Evolutionary conservation across 2,888 invertebrate genomes (phyloP), one percentile per base, ranked within the genome.

Genomic region (Clistopyga incitator): DNA sequence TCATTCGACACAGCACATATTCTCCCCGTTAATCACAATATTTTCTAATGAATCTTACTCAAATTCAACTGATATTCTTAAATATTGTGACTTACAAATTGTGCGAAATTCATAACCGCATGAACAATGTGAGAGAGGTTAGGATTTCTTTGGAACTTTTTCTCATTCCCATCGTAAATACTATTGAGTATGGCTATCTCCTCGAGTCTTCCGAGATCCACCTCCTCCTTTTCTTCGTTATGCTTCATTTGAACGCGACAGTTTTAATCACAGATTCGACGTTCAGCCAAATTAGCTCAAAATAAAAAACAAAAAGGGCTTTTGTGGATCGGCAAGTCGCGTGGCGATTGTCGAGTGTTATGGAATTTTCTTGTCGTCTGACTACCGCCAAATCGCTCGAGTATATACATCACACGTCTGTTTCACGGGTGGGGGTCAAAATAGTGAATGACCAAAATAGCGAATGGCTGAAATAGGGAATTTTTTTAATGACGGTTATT

Each of bases 81-180:
- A 18, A 38, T 6, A 38, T 38, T 38, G 23, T n/a, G 2, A 72
- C 92, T 90, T 90, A 93, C 92, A 45, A 88, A 88, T 88, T 92
- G 91, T n/a, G 76, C 65, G 2, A 88, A 23, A 76, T 91, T 89
- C 45, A 92, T 84, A 64, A 86, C 61, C 59, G 89, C 91, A 61
- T 92, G 91, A 10, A 91, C 91, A 34, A 92, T 50, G 70, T 91
- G 87, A 23, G 90, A 88, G 18, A 90, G 88, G 85, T 89, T 88
- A 23, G 78, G 68, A 75, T 92, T 91, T 79, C 89, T 89, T 20
- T 83, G 78, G 71, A 91, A 92, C 71, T 77, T 79, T n/a, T 78
- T 74, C 67, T 82, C 68, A 11, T 85, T 79, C 38, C 77, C 87
- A 76, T 90, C 88, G 86, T 88, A 88, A 72, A 90, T 88, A 80